Base-by-base conservation (phyloP, 2,113 vertebrate genomes). In the Misgurnus mizolepis region DNA sequence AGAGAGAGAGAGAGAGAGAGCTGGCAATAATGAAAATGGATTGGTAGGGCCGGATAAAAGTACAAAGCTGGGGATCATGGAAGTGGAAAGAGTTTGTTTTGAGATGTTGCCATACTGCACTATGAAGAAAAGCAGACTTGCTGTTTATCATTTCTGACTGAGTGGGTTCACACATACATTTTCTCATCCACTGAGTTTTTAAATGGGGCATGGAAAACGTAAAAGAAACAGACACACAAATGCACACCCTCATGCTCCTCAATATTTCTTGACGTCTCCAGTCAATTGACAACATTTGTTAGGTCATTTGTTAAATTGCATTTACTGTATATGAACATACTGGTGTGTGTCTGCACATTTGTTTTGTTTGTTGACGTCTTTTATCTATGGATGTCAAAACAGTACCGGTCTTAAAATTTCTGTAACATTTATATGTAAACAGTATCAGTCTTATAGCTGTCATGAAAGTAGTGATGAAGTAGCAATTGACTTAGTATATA, bases 71-170 rank as follows among this genome's bases (percentile, higher is more conserved):
- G 14, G 53, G 64, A 61, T 67, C 62, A 66, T 22, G 41, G n/a
- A 58, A 68, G 56, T 67, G 75, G 62, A 71, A 78, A 56, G 58
- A 69, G 17, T 7, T 39, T 69, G 70, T 66, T 70, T 53, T 64
- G 66, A 70, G 56, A 66, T 78, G 66, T 55, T 69, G 72, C 80
- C 80, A 81, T 68, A 75, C 68, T 76, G 64, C 71, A 67, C 40
- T 53, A 27, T 76, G 71, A 62, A 58, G 45, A 62, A 74, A 12
- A 75, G 49, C 49, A 49, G 53, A 74, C 55, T 5, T 40, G 56
- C 64, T 75, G 61, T 80, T 67, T 74, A 76, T 76, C 55, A 76
- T 71, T 68, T 80, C 71, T 12, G 10, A 47, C 50, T 49, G 79
- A 75, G 62, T 75, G 70, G 41, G 62, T 56, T 77, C 41, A 78